These are phyloP conservation scores for Cherax quadricarinatus DNA, from an alignment of 1,140 invertebrate species.

Conservation along the genomic window DNA sequence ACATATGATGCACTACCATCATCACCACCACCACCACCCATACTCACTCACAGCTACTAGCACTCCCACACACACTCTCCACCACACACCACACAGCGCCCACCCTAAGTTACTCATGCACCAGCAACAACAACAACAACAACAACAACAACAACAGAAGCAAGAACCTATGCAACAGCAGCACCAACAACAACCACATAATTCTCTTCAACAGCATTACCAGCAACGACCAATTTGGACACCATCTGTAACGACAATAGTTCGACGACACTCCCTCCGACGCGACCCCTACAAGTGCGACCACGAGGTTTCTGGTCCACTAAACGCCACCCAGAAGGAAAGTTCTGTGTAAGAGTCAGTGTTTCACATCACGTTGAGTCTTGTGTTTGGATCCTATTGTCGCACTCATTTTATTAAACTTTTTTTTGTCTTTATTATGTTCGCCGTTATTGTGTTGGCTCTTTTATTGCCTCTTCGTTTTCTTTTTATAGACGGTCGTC, in stretches of 20 bases:
- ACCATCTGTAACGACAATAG: constrained; percentile 3
- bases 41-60: not conserved
- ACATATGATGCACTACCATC: not conserved
- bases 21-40: not conserved
- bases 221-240: not conserved
- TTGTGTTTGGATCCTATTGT: too few species aligned
- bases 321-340: constrained; percentile 2
- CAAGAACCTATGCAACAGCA: not conserved
- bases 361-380: too few species aligned
- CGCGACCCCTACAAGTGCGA: constrained; percentile 33
- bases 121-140: not conserved
- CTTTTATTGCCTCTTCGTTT: too few species aligned
- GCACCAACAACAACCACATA: not conserved
- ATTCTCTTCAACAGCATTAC: not conserved
- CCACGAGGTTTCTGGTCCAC: not conserved
- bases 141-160: not conserved
- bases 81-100: not conserved
- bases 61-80: not conserved
- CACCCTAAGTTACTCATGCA: not conserved
- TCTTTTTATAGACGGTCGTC: too few species aligned
- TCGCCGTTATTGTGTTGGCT: too few species aligned
- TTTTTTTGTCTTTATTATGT: too few species aligned
- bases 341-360: constrained; percentile 1
- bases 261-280: constrained; percentile 5
- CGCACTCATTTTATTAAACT: too few species aligned